These are phyloP conservation scores for Petrocephalus microphthalmus DNA, from an alignment of 2,113 vertebrate genomes.

Conservation along the genomic window DNA sequence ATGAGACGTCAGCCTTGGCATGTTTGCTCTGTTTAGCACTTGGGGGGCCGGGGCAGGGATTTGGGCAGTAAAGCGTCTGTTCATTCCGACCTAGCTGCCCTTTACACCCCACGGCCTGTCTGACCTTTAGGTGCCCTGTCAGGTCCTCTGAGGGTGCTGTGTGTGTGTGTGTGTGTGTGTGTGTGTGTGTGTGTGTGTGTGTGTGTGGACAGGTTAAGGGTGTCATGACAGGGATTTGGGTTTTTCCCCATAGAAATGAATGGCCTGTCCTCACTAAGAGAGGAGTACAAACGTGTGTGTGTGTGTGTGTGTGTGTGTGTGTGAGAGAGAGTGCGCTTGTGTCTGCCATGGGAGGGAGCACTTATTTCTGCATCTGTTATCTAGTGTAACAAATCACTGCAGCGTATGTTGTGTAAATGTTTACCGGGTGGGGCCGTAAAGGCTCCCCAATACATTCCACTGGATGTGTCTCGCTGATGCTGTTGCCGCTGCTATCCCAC, in stretches of 20 bases:
- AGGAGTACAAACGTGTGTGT: not conserved
- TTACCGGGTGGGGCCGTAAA: not conserved
- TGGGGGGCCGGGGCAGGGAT: not conserved
- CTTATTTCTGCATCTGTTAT: not conserved
- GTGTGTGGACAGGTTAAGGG: too few species aligned
- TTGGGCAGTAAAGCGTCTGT: not conserved
- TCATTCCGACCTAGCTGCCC: not conserved
- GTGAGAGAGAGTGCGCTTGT: not conserved
- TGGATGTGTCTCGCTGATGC: not conserved
- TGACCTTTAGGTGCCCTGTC: not conserved
- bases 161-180: not conserved
- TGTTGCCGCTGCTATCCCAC: not conserved
- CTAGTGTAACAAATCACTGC: not conserved
- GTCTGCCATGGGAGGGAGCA: not conserved
- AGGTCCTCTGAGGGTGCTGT: not conserved
- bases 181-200: not conserved
- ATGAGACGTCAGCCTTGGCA: not conserved
- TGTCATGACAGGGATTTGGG: too few species aligned
- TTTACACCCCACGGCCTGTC: not conserved
- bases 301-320: rapidly evolving
- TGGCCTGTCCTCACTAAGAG: too few species aligned
- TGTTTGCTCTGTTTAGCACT: not conserved
- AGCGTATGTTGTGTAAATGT: not conserved
- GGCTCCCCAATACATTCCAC: not conserved
- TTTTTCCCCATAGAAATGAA: too few species aligned